Conservation (phyloP, 2,113 vertebrate genomes). For the Amazona vittata region DNA sequence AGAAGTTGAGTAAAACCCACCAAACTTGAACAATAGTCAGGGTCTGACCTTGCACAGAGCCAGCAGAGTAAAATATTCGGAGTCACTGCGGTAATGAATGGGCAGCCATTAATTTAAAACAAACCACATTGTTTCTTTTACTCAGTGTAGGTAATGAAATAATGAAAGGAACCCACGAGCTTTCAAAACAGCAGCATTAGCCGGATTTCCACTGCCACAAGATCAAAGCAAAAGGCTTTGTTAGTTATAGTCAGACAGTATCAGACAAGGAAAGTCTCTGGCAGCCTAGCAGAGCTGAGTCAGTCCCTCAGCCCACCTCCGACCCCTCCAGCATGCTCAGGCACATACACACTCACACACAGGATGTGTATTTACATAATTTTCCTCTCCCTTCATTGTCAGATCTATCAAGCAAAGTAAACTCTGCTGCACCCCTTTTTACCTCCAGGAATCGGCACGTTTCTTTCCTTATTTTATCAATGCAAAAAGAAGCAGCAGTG, state of each 20-base stretch:
- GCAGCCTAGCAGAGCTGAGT: neutral
- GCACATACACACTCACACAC: neutral
- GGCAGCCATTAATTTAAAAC: slow-evolving; percentile 59
- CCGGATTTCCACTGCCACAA: slow-evolving; percentile 41
- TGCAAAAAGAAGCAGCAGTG: neutral
- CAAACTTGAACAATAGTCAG: slow-evolving; percentile 28
- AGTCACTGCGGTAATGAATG: slow-evolving; percentile 49
- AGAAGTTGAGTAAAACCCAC: slow-evolving; percentile 30
- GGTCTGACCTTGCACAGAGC: slow-evolving; percentile 29
- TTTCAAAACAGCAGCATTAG: slow-evolving; percentile 49
- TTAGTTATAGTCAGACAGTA: slow-evolving; percentile 14
- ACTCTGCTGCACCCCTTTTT: neutral
- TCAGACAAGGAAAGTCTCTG: slow-evolving; percentile 18
- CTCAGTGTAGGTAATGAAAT: slow-evolving; percentile 53
- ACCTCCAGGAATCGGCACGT: neutral
- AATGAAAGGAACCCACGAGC: slow-evolving; percentile 56
- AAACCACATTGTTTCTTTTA: slow-evolving; percentile 66
- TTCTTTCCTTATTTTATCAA: neutral
- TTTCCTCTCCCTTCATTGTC: neutral
- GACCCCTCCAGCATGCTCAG: neutral
- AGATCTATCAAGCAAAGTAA: neutral
- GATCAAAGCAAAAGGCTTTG: slow-evolving; percentile 68
- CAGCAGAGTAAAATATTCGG: neutral
- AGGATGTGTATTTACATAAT: neutral
- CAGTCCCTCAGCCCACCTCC: neutral